Conservation (phyloP, 2,113 vertebrate genomes). For the Myrmophylax atrothorax region DNA sequence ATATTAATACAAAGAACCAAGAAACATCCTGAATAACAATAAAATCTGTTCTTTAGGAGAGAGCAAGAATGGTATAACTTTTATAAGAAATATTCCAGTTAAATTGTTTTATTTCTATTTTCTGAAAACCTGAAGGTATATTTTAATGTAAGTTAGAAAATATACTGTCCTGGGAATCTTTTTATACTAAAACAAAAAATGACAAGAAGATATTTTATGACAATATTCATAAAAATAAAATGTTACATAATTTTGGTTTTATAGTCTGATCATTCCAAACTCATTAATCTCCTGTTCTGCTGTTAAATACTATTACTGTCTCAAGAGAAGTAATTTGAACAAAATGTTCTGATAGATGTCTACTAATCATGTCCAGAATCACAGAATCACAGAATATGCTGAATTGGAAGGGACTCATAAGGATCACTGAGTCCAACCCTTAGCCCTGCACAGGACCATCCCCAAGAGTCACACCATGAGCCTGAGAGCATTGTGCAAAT, state of each 20-base stretch:
- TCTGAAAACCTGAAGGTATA: background rate
- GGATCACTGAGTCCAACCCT: background rate
- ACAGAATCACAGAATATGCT: background rate
- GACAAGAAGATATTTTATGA: background rate
- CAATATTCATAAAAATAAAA: slow-evolving; percentile 7
- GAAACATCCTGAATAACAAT: background rate
- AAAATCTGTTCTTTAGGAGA: background rate
- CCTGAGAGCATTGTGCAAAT: background rate
- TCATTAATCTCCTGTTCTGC: background rate
- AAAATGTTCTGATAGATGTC: slow-evolving; percentile 30
- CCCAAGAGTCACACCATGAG: background rate
- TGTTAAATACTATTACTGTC: background rate
- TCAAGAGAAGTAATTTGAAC: background rate
- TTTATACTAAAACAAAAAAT: background rate
- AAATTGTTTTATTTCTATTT: background rate
- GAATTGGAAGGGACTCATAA: background rate
- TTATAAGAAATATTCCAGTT: background rate
- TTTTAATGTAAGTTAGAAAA: background rate
- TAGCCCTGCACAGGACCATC: background rate
- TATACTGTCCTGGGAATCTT: background rate
- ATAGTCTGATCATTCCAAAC: slow-evolving; percentile 22
- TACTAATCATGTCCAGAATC: background rate
- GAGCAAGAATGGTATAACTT: background rate
- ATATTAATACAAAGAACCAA: background rate
- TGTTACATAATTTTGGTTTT: background rate